phyloP scores from a whole-genome alignment of 2,888 invertebrate genomes.

The Branchellion lobata region DNA sequence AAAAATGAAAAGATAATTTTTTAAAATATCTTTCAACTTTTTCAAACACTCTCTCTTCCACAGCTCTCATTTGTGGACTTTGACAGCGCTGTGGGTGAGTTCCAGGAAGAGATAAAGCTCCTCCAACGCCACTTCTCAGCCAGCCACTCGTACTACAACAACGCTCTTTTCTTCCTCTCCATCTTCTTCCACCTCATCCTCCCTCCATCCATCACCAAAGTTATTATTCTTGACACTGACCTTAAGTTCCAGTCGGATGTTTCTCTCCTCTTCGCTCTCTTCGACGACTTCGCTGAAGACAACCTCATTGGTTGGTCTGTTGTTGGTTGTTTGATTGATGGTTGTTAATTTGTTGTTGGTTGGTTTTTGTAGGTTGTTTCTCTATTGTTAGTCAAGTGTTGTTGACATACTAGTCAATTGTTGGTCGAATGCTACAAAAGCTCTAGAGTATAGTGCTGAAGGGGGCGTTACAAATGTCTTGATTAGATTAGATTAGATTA shows the following conservation, averaged over 20 bases:
- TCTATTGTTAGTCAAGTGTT: too few species aligned
- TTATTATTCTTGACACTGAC: constrained; percentile 77
- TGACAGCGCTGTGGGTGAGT: constrained; percentile 67
- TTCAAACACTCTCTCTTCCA: too few species aligned
- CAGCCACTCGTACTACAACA: constrained; percentile 73
- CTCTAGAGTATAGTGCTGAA: too few species aligned
- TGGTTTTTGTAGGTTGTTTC: too few species aligned
- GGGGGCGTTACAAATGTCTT: too few species aligned
- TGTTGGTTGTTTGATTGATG: too few species aligned
- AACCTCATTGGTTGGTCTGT: constrained; percentile 69
- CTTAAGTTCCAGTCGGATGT: constrained; percentile 74
- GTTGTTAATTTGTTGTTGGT: too few species aligned
- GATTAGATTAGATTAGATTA: too few species aligned
- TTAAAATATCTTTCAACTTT: too few species aligned
- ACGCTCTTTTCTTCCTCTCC: constrained; percentile 77
- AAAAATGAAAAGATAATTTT: too few species aligned
- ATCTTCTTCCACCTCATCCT: constrained; percentile 73
- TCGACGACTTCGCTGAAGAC: constrained; percentile 69
- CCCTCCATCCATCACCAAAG: constrained; percentile 66
- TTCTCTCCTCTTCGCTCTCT: constrained; percentile 70
- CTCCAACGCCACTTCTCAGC: constrained; percentile 74
- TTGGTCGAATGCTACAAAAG: too few species aligned
- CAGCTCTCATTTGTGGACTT: constrained; percentile 70
- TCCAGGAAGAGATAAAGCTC: constrained; percentile 69
- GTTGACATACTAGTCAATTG: too few species aligned